These are phyloP conservation scores for Diaphora mendica DNA, from an alignment of 2,888 invertebrate species.

Conservation along the genomic window DNA sequence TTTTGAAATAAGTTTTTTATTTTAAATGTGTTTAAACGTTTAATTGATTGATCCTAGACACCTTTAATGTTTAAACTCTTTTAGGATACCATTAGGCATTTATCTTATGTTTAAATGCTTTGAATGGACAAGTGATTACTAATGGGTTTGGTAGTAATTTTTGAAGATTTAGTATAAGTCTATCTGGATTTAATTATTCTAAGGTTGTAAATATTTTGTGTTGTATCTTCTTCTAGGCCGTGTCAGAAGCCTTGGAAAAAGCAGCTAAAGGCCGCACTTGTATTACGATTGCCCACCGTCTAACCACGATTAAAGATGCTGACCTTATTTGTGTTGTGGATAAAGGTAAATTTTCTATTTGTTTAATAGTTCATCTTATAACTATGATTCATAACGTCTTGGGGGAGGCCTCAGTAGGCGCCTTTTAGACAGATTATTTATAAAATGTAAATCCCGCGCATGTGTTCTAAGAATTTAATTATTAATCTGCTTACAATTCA, in stretches of 20 bases:
- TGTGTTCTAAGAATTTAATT: too few relatives aligned
- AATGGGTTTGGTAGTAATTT: not conserved
- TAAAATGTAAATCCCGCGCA: too few relatives aligned
- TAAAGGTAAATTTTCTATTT: slow-evolving; percentile 81
- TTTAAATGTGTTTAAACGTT: not conserved
- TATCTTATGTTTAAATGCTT: not conserved
- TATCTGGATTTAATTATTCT: too few relatives aligned
- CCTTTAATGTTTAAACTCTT: not conserved
- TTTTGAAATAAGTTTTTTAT: not conserved
- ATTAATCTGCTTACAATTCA: too few relatives aligned
- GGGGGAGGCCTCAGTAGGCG: too few relatives aligned
- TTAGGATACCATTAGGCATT: not conserved
- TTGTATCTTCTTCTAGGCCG: slow-evolving; percentile 83
- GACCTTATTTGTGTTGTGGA: slow-evolving; percentile 94
- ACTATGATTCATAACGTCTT: not conserved
- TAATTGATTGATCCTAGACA: not conserved
- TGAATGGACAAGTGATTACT: too few relatives aligned
- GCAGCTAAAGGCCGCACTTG: slow-evolving; percentile 94
- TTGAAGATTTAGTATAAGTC: not conserved
- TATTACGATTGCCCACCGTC: slow-evolving; percentile 94
- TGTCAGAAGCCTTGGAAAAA: slow-evolving; percentile 93
- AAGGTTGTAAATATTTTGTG: not conserved
- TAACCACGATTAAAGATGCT: slow-evolving; percentile 94
- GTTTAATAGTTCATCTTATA: not conserved
- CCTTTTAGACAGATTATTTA: too few relatives aligned